Percentiles rank a stretch among this genome's conserved stretches.
Conservation (phyloP, 2,113 vertebrate genomes). For the Platichthys stellatus region DNA sequence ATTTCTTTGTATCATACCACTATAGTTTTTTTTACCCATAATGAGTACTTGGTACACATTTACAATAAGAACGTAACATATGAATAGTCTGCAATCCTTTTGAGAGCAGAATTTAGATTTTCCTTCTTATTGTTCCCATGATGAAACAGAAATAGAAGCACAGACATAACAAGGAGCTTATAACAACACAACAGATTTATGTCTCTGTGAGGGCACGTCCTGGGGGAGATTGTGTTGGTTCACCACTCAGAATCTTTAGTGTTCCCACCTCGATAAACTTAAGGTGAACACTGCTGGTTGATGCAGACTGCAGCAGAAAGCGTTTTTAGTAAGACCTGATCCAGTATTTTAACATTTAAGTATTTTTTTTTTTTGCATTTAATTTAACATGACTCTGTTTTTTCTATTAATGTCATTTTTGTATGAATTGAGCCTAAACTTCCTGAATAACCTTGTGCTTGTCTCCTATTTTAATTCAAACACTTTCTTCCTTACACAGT, state of each 20-base stretch:
- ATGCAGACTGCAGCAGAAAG: background rate
- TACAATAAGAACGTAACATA: constrained; percentile 18
- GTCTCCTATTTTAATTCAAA: constrained; percentile 43
- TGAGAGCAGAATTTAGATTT: constrained; percentile 38
- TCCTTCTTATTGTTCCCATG: constrained; percentile 72
- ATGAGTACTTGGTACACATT: constrained; percentile 14
- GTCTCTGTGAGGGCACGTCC: constrained; percentile 61
- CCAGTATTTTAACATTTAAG: background rate
- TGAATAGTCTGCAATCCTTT: constrained; percentile 55
- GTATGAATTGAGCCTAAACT: constrained; percentile 10
- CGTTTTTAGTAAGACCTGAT: background rate
- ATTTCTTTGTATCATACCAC: background rate
- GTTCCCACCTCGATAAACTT: constrained; percentile 53
- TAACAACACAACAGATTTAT: constrained; percentile 76
- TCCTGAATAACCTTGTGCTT: constrained; percentile 16
- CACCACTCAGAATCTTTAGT: constrained; percentile 42
- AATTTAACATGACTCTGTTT: background rate
- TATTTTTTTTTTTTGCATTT: background rate
- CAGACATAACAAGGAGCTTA: constrained; percentile 72
- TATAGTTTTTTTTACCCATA: background rate
- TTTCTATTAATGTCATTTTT: constrained; percentile 4
- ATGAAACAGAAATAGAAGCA: constrained; percentile 74
- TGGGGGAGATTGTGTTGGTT: constrained; percentile 58
- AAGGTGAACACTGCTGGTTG: constrained; percentile 37
- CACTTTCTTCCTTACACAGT: constrained; percentile 45